Evolutionary conservation across 1,140 invertebrate species (phyloP).

Genomic region (Dreissena rostriformis): DNA sequence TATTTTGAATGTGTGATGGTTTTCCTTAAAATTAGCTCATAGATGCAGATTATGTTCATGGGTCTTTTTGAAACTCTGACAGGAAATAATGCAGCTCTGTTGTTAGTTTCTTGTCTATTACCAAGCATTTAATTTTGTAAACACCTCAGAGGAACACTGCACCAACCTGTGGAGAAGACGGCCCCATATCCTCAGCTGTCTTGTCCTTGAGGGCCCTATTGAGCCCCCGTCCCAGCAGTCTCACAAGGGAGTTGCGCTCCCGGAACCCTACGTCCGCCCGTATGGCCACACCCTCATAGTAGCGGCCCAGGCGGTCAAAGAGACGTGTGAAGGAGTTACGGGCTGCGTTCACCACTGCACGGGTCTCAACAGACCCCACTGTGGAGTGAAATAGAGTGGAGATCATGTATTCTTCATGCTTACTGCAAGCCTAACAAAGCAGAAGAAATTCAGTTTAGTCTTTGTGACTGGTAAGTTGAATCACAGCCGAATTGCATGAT

Average conservation of each 20-base stretch:
- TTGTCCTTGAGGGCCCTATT: conserved; percentile 28
- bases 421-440: too few relatives aligned
- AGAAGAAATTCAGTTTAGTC: too few relatives aligned
- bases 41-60: too few relatives aligned
- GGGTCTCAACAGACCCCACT: conserved; percentile 67
- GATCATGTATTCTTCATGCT: background rate
- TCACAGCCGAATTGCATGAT: too few relatives aligned
- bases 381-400: conserved; percentile 3
- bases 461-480: too few relatives aligned
- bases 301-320: conserved; percentile 68
- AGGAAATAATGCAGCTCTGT: too few relatives aligned
- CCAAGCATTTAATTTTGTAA: too few relatives aligned
- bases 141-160: too few relatives aligned
- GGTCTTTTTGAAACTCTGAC: too few relatives aligned
- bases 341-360: conserved; percentile 72
- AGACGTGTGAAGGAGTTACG: conserved; percentile 73
- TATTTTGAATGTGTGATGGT: too few relatives aligned
- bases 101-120: too few relatives aligned
- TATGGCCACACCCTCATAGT: conserved; percentile 66
- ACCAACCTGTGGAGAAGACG: conserved; percentile 39
- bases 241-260: conserved; percentile 70
- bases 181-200: conserved; percentile 8
- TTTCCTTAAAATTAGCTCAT: too few relatives aligned
- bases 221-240: conserved; percentile 66
- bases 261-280: conserved; percentile 61